Conservation (phyloP, 1,140 invertebrate genomes). For the Calephelis nemesis region DNA sequence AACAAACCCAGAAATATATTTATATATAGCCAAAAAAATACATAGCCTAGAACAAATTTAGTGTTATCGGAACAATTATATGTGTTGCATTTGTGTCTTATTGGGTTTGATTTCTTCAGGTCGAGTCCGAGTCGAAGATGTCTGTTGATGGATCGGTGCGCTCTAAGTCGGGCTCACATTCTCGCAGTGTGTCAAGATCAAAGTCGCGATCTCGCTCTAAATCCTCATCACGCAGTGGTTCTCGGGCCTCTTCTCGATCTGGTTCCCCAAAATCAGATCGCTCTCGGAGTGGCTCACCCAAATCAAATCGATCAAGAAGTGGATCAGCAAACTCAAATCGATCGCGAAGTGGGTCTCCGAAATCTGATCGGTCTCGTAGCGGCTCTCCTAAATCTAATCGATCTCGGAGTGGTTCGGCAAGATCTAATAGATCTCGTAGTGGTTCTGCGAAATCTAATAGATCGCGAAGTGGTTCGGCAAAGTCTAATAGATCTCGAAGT, state of each 20-base stretch:
- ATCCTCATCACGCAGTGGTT: conserved; percentile 33
- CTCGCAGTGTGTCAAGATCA: conserved; percentile 32
- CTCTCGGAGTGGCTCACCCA: conserved; percentile 30
- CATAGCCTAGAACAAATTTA: no score
- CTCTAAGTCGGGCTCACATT: conserved; percentile 39
- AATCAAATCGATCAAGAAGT: conserved; percentile 24
- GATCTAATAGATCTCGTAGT: conserved; percentile 19
- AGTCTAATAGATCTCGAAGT: conserved; percentile 22
- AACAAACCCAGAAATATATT: no score
- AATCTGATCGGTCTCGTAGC: conserved; percentile 20
- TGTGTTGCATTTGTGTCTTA: no score
- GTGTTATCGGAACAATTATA: no score
- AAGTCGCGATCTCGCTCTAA: conserved; percentile 30
- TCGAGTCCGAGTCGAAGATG: conserved; percentile 52
- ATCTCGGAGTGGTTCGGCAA: conserved; percentile 21
- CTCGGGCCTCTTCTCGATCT: conserved; percentile 32
- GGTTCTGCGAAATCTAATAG: conserved; percentile 24
- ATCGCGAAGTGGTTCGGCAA: conserved; percentile 29
- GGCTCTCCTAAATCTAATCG: conserved; percentile 18
- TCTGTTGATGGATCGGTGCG: conserved; percentile 52
- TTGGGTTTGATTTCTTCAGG: conserved; percentile 32
- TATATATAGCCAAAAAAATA: no score
- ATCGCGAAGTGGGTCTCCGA: conserved; percentile 18
- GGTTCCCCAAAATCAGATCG: conserved; percentile 29
- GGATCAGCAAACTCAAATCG: conserved; percentile 13